These are phyloP conservation scores for Myiozetetes cayanensis DNA, from an alignment of 2,113 vertebrate genomes.

Conservation along the genomic window DNA sequence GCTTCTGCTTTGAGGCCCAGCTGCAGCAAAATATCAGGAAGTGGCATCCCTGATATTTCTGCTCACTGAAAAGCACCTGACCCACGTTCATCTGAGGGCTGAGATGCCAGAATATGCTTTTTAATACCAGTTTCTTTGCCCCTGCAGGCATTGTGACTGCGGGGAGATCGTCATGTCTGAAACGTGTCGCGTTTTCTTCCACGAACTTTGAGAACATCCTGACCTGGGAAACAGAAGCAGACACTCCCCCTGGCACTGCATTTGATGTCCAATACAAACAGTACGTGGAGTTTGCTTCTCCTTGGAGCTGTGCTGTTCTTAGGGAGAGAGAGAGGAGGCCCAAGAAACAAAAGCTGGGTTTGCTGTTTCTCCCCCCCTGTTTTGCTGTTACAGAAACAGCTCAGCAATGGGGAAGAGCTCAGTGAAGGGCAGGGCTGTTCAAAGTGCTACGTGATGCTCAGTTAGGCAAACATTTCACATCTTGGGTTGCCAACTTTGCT, in stretches of 20 bases:
- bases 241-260: background rate
- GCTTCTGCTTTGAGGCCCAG: background rate
- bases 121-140: background rate
- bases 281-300: slow-evolving; percentile 17
- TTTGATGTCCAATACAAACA: slow-evolving; percentile 75
- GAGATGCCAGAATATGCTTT: background rate
- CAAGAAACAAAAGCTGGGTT: background rate
- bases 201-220: slow-evolving; percentile 79
- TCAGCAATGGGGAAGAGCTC: background rate
- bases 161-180: slow-evolving; percentile 37
- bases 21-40: background rate
- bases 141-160: background rate
- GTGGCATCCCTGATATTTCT: background rate
- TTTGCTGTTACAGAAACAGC: background rate
- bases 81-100: background rate
- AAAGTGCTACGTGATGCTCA: background rate
- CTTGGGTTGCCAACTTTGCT: background rate
- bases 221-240: slow-evolving; percentile 45
- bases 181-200: slow-evolving; percentile 62
- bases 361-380: background rate
- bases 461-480: background rate
- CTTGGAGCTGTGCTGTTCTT: background rate
- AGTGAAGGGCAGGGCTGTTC: background rate
- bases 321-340: background rate
- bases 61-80: background rate